phyloP scores from a whole-genome alignment of 2,113 vertebrate species.

The Crocuta crocuta region DNA sequence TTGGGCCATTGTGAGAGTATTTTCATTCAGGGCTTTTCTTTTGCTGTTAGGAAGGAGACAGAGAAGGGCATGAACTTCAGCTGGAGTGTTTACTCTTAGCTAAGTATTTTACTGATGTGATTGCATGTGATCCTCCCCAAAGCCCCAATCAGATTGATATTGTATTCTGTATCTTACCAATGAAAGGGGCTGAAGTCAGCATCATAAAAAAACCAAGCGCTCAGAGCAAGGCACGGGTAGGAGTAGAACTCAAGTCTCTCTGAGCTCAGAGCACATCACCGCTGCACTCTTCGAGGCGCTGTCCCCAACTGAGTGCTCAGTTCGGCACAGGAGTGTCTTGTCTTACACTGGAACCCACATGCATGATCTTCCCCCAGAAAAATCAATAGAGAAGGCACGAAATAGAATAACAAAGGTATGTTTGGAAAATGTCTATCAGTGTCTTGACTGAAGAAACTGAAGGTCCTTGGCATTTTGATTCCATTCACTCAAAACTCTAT shows the following conservation, averaged over 20 bases:
- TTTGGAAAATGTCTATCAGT: background rate
- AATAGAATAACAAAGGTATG: background rate
- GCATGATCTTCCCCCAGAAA: background rate
- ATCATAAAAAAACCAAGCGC: background rate
- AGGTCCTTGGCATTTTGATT: background rate
- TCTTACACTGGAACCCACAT: background rate
- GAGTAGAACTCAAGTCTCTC: background rate
- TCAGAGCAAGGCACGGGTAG: rapidly evolving
- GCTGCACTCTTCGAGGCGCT: rapidly evolving
- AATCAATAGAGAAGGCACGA: background rate
- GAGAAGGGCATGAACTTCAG: no score
- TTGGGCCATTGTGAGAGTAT: background rate
- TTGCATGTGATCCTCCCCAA: background rate
- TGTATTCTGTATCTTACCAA: background rate
- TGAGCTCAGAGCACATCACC: background rate
- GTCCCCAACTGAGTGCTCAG: background rate
- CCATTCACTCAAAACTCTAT: background rate
- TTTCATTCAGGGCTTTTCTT: background rate
- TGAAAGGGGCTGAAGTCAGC: background rate
- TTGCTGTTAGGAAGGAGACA: background rate
- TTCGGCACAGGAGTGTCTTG: background rate
- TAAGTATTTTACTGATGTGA: background rate
- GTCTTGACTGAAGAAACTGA: background rate
- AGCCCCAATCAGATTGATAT: no score
- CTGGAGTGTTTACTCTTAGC: background rate